These are phyloP conservation scores for Spialia ferax DNA, from an alignment of 2,888 invertebrate species.

Conservation along the genomic window DNA sequence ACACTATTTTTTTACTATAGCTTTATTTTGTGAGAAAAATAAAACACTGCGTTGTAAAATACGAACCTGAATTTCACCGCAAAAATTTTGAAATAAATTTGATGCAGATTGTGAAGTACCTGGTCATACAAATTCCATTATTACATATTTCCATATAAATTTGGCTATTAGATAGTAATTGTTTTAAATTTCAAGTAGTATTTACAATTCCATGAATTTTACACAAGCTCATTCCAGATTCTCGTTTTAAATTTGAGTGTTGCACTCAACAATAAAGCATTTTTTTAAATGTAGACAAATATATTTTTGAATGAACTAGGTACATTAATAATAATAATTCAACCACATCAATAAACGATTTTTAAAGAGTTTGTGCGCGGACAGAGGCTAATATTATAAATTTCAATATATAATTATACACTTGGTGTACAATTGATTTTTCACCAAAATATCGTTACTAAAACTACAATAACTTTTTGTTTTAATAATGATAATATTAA, in stretches of 20 bases:
- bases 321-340: background rate
- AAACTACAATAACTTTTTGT: background rate
- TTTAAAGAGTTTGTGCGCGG: slow-evolving; percentile 5
- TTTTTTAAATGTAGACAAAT: slow-evolving; percentile 2
- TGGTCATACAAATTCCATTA: background rate
- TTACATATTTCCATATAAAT: background rate
- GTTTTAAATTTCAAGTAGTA: slow-evolving; percentile 9
- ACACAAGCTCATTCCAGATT: slow-evolving; percentile 23
- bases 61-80: no score
- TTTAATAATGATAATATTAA: background rate
- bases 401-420: slow-evolving; percentile 10
- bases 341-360: background rate
- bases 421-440: slow-evolving; percentile 11
- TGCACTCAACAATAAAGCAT: slow-evolving; percentile 21
- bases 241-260: slow-evolving; percentile 12
- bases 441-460: slow-evolving; percentile 12
- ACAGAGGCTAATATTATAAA: slow-evolving; percentile 2
- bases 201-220: slow-evolving; percentile 29
- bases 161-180: background rate
- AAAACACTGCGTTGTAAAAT: no score
- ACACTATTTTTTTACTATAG: no score
- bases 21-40: no score
- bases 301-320: slow-evolving; percentile 2
- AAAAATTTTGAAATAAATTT: background rate
- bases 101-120: background rate